Evolutionary conservation across 1,140 invertebrate species (phyloP).

Genomic region (Colletes latitarsis): DNA sequence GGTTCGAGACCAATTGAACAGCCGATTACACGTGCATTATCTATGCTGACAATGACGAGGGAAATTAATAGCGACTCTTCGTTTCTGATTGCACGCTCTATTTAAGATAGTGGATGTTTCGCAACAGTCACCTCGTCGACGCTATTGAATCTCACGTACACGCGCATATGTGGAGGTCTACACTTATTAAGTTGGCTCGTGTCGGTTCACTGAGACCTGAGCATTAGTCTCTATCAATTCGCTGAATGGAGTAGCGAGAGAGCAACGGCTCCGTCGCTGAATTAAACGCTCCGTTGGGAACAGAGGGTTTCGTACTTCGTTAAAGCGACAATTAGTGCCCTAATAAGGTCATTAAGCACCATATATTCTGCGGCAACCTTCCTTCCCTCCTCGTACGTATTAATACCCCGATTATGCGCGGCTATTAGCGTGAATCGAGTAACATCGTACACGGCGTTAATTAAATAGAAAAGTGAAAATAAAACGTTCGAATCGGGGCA

Average conservation of each 20-base stretch:
- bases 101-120: too few species aligned
- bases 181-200: background rate
- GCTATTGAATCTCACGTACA: background rate
- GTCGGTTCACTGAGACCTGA: constrained; percentile 36
- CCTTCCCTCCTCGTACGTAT: constrained; percentile 24
- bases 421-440: constrained; percentile 29
- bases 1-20: too few species aligned
- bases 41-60: too few species aligned
- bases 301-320: constrained; percentile 64
- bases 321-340: constrained; percentile 70
- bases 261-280: constrained; percentile 24
- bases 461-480: background rate
- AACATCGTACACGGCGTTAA: background rate
- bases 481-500: too few species aligned
- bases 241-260: constrained; percentile 55
- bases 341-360: constrained; percentile 69
- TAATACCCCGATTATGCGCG: constrained; percentile 49
- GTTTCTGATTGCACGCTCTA: too few species aligned
- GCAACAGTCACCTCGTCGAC: background rate
- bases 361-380: constrained; percentile 45
- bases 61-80: too few species aligned
- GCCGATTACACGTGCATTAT: too few species aligned
- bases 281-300: constrained; percentile 49
- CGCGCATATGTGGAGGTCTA: background rate
- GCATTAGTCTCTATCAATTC: constrained; percentile 69